Conservation (phyloP, 2,888 invertebrate genomes). For the Callosobruchus maculatus region DNA sequence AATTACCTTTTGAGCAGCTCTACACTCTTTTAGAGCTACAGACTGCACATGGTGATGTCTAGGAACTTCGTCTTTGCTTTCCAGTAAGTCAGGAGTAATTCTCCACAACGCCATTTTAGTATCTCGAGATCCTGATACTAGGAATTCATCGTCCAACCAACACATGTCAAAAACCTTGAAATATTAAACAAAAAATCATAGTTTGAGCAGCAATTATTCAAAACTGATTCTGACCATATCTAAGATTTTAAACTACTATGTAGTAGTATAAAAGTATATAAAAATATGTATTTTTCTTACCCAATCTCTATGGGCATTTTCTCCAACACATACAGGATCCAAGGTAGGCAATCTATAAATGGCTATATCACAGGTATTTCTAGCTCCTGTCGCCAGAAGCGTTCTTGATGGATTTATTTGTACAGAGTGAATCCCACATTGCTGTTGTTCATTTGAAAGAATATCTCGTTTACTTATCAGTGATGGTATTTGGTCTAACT, state of each 20-base stretch:
- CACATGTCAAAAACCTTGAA: conserved; percentile 76
- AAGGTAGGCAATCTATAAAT: conserved; percentile 88
- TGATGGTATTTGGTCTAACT: conserved; percentile 86
- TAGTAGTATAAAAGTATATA: no score
- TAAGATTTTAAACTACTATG: no score
- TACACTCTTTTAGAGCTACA: conserved; percentile 71
- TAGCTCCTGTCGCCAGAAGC: conserved; percentile 85
- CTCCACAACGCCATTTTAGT: conserved; percentile 89
- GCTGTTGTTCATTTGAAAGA: conserved; percentile 54
- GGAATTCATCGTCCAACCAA: conserved; percentile 94
- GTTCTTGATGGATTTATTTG: conserved; percentile 91
- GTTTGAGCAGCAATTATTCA: background rate
- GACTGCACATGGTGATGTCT: conserved; percentile 60
- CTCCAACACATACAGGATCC: conserved; percentile 91
- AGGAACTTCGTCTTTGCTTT: conserved; percentile 52
- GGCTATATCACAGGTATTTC: conserved; percentile 89
- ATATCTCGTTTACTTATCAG: conserved; percentile 63
- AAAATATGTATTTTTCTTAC: conserved; percentile 45
- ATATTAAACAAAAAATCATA: background rate
- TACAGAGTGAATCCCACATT: conserved; percentile 90
- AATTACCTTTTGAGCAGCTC: conserved; percentile 64
- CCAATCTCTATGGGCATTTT: conserved; percentile 88
- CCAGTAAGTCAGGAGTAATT: conserved; percentile 54
- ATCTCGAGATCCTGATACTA: conserved; percentile 91
- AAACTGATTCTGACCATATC: no score